A percentile compares a stretch with the other conserved stretches of the same genome.
Evolutionary conservation across 2,888 invertebrate species (phyloP).

Genomic region (Rhagonycha fulva): DNA sequence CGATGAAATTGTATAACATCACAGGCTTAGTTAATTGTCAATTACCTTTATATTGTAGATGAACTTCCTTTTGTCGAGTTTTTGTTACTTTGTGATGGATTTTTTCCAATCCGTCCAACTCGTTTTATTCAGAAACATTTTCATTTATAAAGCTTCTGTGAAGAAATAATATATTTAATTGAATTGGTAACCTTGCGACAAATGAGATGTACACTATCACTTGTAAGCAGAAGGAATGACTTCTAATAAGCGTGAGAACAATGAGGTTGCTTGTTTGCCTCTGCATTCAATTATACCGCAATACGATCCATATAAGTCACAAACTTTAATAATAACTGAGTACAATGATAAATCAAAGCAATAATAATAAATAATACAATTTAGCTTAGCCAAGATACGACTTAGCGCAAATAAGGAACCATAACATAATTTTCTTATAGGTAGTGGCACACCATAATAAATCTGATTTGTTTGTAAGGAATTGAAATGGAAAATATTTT

Average conservation of each 20-base stretch:
- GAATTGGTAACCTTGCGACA: slow-evolving; percentile 27
- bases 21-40: not conserved
- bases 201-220: slow-evolving; percentile 28
- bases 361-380: slow-evolving; percentile 1
- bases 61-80: too few relatives aligned
- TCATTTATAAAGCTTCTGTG: not conserved
- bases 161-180: not conserved
- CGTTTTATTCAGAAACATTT: not conserved
- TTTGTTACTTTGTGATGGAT: too few relatives aligned
- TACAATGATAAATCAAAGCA: slow-evolving; percentile 18
- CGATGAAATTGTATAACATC: not conserved
- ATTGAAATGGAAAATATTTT: slow-evolving; percentile 17
- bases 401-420: slow-evolving; percentile 11
- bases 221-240: slow-evolving; percentile 26
- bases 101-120: not conserved
- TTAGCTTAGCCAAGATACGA: slow-evolving; percentile 7
- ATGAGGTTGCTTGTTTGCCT: slow-evolving; percentile 28
- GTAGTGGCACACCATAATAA: slow-evolving; percentile 15
- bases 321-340: slow-evolving; percentile 1
- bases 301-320: slow-evolving; percentile 13
- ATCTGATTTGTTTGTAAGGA: slow-evolving; percentile 16
- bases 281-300: slow-evolving; percentile 19
- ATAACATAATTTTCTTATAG: slow-evolving; percentile 11
- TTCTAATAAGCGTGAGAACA: slow-evolving; percentile 34
- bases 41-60: too few relatives aligned